These are phyloP conservation scores for Troglohyphantes excavatus DNA, from an alignment of 2,888 invertebrate genomes.

Conservation along the genomic window DNA sequence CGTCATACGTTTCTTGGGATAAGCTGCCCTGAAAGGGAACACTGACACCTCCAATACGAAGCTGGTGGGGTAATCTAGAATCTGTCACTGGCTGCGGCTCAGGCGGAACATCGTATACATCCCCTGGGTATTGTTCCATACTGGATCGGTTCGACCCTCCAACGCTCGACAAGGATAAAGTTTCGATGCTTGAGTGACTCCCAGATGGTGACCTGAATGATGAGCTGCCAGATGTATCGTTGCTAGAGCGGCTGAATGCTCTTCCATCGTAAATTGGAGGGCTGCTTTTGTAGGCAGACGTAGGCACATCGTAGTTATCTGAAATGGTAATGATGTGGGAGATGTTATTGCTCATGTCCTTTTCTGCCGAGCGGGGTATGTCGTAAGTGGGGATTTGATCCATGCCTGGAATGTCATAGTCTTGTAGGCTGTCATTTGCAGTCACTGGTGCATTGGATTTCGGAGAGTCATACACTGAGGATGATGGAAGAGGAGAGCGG, in stretches of 20 bases:
- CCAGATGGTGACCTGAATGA: constrained; percentile 82
- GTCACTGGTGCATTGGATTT: constrained; percentile 61
- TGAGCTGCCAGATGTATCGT: constrained; percentile 82
- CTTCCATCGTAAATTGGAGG: constrained; percentile 74
- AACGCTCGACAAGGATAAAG: constrained; percentile 83
- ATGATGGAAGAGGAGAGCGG: constrained; percentile 49
- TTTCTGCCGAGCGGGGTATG: constrained; percentile 63
- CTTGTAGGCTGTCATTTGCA: constrained; percentile 28
- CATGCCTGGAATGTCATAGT: constrained; percentile 73
- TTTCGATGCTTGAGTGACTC: constrained; percentile 81
- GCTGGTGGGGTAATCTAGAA: constrained; percentile 79
- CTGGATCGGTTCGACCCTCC: constrained; percentile 82
- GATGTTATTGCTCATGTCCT: constrained; percentile 77
- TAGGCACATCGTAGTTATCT: constrained; percentile 81
- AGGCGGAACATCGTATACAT: constrained; percentile 83
- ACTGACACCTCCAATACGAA: constrained; percentile 80
- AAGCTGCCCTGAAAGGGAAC: constrained; percentile 78
- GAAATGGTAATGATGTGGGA: constrained; percentile 72
- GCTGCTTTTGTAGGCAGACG: constrained; percentile 73
- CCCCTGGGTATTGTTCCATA: constrained; percentile 82
- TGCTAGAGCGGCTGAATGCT: constrained; percentile 82
- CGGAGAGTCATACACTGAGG: constrained; percentile 79
- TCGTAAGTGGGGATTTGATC: constrained; percentile 75
- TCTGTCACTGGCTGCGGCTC: constrained; percentile 81
- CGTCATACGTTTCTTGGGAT: constrained; percentile 82